These are phyloP conservation scores for Anhinga anhinga DNA, from an alignment of 2,113 vertebrate species.

Conservation along the genomic window DNA sequence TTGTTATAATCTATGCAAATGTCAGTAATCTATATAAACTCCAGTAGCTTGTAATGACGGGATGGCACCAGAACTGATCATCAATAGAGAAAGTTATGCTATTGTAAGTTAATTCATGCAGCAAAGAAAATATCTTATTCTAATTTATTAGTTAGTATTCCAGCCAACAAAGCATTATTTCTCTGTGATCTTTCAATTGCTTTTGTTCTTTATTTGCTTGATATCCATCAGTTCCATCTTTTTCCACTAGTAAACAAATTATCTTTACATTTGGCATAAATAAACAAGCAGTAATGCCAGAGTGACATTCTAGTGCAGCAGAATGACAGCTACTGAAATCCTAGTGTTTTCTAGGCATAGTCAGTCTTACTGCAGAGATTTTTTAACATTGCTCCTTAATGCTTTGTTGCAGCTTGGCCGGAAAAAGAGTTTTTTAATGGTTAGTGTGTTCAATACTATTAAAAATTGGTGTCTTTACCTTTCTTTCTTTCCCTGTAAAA, in stretches of 20 bases:
- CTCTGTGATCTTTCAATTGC: not conserved
- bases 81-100: not conserved
- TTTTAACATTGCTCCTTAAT: not conserved
- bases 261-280: not conserved
- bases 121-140: not conserved
- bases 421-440: not conserved
- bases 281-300: not conserved
- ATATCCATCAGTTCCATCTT: not conserved
- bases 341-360: not conserved
- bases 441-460: not conserved
- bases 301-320: not conserved
- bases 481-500: not conserved
- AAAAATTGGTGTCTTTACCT: not conserved
- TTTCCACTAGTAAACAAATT: not conserved
- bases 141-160: not conserved
- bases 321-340: not conserved
- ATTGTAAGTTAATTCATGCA: not conserved
- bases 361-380: not conserved
- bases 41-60: not conserved
- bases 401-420: not conserved
- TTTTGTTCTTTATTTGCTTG: not conserved
- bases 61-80: not conserved
- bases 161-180: not conserved
- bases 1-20: not conserved
- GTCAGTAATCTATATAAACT: not conserved